Conservation (phyloP, 2,888 invertebrate species). For the Glyphotaelius pellucidus region DNA sequence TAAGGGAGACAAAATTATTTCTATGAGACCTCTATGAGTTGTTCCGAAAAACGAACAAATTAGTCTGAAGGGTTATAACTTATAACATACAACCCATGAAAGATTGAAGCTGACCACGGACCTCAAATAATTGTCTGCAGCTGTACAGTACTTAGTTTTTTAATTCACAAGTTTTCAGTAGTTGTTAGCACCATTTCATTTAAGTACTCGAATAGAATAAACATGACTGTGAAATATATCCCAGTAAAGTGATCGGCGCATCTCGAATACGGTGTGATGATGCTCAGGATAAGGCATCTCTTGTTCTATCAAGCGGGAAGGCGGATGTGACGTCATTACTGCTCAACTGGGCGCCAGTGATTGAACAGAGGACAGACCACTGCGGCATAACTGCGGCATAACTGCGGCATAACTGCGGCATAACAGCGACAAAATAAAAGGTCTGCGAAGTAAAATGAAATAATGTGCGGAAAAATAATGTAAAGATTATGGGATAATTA, state of each 20-base stretch:
- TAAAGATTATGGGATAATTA: no score
- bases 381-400: background rate
- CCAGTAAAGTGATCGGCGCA: background rate
- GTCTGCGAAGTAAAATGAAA: background rate
- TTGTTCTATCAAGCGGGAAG: background rate
- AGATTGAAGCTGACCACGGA: no score
- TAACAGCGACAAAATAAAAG: background rate
- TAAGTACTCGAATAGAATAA: background rate
- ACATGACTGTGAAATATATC: background rate
- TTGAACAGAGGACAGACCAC: background rate
- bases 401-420: no score
- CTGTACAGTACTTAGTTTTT: no score
- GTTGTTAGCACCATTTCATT: no score
- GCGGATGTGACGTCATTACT: constrained; percentile 2
- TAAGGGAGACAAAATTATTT: no score
- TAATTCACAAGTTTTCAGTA: no score
- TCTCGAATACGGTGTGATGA: background rate
- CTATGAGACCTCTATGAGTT: no score
- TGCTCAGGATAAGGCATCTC: background rate
- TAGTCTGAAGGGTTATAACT: no score
- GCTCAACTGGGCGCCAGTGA: background rate
- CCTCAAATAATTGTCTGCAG: no score
- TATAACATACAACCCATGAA: no score
- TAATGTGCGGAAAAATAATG: background rate
- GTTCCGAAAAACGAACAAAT: no score